Base-by-base conservation (phyloP, 2,113 vertebrate genomes). In the Muntiacus reevesi region DNA sequence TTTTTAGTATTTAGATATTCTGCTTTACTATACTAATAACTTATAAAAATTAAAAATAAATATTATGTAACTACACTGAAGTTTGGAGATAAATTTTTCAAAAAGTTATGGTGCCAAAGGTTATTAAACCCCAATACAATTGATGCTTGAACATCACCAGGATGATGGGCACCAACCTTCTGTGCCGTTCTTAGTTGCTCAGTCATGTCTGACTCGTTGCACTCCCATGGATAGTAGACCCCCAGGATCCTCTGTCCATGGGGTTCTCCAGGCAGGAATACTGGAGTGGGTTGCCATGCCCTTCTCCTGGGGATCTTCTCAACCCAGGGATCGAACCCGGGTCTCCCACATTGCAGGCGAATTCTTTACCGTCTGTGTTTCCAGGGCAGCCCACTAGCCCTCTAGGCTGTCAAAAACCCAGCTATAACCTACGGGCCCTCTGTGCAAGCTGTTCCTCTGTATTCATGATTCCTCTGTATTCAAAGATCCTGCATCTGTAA, bases 331-430 rank as follows among this genome's bases (percentile, higher is more conserved):
- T 40, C 19, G 23, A 74, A 74, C n/a, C 19, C 5, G 40, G 10
- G 2, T 40, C 10, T 12, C 67, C 67, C 67, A 23, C n/a, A 13
- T 1, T 74, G 67, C 19, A 40, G n/a, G 19, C 0, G 0, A 1
- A 40, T 74, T 74, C 67, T 74, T 74, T 40, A 74, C 67, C 67
- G 6, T 74, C 19, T 71, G n/a, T 40, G 67, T 5, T 40, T 40
- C 10, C n/a, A 23, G 67, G 67, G n/a, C 6, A 74, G 36, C 5
- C 67, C 19, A 74, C n/a, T 1, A 7, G 40, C 71, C 30, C 79
- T 82, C 30, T 3, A 0, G 3, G 47, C 47, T n/a, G 6, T n/a
- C 79, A 52, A 82, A 82, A 52, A n/a, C 11, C 19, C 47, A 21
- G 30, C 6, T 82, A 19, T 82, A 52, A 52, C 30, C 52, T 82